phyloP scores from a whole-genome alignment of 2,888 invertebrate species.

The Drosophila mayaguana region DNA sequence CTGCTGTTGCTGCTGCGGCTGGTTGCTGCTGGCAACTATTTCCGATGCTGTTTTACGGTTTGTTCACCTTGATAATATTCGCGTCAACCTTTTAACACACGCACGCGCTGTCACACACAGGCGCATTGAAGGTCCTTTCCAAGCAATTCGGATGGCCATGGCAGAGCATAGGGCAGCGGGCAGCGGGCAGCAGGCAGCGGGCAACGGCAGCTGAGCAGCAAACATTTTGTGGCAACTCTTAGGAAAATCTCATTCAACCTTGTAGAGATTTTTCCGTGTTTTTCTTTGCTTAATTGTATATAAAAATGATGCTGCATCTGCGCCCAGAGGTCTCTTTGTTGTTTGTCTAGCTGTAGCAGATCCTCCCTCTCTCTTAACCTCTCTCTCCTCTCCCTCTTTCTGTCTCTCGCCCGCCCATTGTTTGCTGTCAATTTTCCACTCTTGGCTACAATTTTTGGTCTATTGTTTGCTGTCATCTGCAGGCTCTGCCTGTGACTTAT shows the following conservation, averaged over 20 bases:
- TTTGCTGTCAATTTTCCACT: conserved; percentile 72
- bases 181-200: background rate
- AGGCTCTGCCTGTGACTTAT: conserved; percentile 36
- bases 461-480: conserved; percentile 77
- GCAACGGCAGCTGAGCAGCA: conserved; percentile 17
- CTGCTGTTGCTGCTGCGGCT: conserved; percentile 15
- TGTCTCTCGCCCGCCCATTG: conserved; percentile 50
- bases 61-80: conserved; percentile 76
- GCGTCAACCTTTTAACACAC: conserved; percentile 71
- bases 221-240: conserved; percentile 47
- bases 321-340: conserved; percentile 48
- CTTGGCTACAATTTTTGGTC: conserved; percentile 62
- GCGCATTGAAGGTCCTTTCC: conserved; percentile 71
- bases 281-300: conserved; percentile 58
- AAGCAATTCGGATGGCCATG: conserved; percentile 58
- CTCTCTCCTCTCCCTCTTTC: conserved; percentile 1
- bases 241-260: conserved; percentile 64
- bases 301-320: conserved; percentile 61
- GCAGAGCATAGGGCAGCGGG: background rate
- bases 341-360: conserved; percentile 44
- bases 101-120: conserved; percentile 50
- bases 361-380: conserved; percentile 33
- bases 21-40: conserved; percentile 26
- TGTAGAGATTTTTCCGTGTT: conserved; percentile 66
- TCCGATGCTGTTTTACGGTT: conserved; percentile 67